These are phyloP conservation scores for Pediacus dermestoides DNA, from an alignment of 2,888 invertebrate genomes.

Conservation along the genomic window DNA sequence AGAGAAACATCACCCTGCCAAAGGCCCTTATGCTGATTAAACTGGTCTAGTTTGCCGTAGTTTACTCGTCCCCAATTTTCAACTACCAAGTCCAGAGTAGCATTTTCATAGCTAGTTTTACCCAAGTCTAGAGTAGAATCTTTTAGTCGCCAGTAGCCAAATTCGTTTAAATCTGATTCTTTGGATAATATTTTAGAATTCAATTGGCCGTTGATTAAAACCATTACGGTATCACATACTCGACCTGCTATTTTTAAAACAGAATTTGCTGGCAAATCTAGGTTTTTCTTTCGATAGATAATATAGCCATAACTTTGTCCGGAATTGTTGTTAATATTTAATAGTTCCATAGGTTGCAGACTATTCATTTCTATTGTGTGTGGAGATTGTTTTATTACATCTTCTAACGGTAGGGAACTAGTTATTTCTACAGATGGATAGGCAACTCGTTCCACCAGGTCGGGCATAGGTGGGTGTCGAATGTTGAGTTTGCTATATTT, in stretches of 20 bases:
- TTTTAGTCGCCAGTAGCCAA: slow-evolving; percentile 49
- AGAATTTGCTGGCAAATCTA: slow-evolving; percentile 34
- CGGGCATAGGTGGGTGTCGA: slow-evolving; percentile 37
- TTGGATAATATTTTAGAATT: slow-evolving; percentile 38
- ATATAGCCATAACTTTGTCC: slow-evolving; percentile 59
- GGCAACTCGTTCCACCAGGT: slow-evolving; percentile 33
- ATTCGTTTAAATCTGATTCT: slow-evolving; percentile 40
- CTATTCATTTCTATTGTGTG: slow-evolving; percentile 11
- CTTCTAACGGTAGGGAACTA: slow-evolving; percentile 18
- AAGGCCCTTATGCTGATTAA: slow-evolving; percentile 46
- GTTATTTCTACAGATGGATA: slow-evolving; percentile 35
- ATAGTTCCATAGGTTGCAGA: slow-evolving; percentile 37
- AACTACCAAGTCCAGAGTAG: slow-evolving; percentile 49
- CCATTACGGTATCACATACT: slow-evolving; percentile 53
- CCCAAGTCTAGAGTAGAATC: slow-evolving; percentile 40
- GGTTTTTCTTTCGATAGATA: slow-evolving; percentile 49
- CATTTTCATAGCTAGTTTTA: slow-evolving; percentile 24
- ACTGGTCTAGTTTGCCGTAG: slow-evolving; percentile 45
- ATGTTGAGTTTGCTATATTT: slow-evolving; percentile 37
- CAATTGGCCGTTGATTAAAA: slow-evolving; percentile 49
- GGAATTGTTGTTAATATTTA: slow-evolving; percentile 44
- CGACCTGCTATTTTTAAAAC: slow-evolving; percentile 43
- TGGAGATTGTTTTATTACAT: slow-evolving; percentile 14
- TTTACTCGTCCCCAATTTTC: slow-evolving; percentile 85
- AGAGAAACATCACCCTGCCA: slow-evolving; percentile 50